Base-by-base conservation (phyloP, 2,888 invertebrate genomes). In the Trypoxylon attenuatum region DNA sequence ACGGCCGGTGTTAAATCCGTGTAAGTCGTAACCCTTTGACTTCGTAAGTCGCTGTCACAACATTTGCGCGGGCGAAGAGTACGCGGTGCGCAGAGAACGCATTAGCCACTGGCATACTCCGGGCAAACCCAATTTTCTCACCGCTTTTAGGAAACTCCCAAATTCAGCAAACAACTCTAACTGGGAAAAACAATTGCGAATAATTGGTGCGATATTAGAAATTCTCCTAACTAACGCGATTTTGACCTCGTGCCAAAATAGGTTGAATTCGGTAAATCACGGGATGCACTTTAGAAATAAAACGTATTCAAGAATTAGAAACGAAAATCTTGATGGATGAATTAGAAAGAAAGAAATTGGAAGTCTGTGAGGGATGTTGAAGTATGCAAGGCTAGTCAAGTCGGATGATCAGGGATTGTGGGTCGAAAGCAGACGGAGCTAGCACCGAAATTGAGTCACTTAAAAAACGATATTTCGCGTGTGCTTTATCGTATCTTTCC, bases 381-480 rank as follows among this genome's bases (percentile, higher is more conserved):
- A n/a, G n/a, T n/a, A n/a, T n/a, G n/a, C n/a, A n/a, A n/a, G n/a
- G n/a, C n/a, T n/a, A n/a, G n/a, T n/a, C n/a, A n/a, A n/a, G n/a
- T n/a, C n/a, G n/a, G n/a, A n/a, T n/a, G n/a, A n/a, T n/a, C n/a
- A n/a, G n/a, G n/a, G n/a, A n/a, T n/a, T n/a, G n/a, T n/a, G n/a
- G n/a, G n/a, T n/a, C n/a, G n/a, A n/a, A n/a, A n/a, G n/a, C n/a
- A n/a, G n/a, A n/a, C n/a, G n/a, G n/a, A n/a, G n/a, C n/a, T n/a
- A n/a, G n/a, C n/a, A n/a, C n/a, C 57, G 61, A 67, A 62, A 76
- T 69, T 69, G 71, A 76, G 75, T 68, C 76, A 66, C 73, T 79
- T 72, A 79, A 79, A 84, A 82, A 83, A 81, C 73, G 79, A 79
- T 78, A 75, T 78, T 77, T 77, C 80, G 81, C 78, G 82, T 73